Base-by-base conservation (phyloP, 2,113 vertebrate genomes). In the Uria aalge region DNA sequence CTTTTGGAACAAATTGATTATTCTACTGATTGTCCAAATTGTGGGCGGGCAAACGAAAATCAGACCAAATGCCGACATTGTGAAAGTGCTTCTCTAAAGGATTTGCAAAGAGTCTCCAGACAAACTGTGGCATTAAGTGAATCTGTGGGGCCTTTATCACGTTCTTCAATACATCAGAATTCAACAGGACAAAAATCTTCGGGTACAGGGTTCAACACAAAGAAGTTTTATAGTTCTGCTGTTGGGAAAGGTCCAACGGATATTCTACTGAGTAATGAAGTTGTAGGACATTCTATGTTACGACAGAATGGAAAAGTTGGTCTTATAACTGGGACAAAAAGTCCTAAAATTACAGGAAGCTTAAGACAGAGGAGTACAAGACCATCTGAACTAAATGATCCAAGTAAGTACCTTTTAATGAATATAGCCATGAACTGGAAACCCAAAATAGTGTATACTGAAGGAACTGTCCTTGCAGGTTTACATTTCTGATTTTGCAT, bases 351-450 rank as follows among this genome's bases (percentile, higher is more conserved):
- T 81, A 94, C 98, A 56, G 98, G 97, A 96, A 98, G 85, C 84
- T 96, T 97, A 94, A 98, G 98, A 94, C 97, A 98, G 74, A 94
- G 73, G 75, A 98, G 56, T 96, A 93, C 80, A 98, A 98, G 96
- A 93, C 97, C 98, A 50, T 98, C 98, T 36, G 98, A 99, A 81
- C 97, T 99, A 91, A 99, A 99, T 83, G 99, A 99, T 97, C 99
- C 99, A 95, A 99, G 99, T 99, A 98, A 99, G 99, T 98, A 95
- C 68, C 48, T 89, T 87, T 96, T 45, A 32, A 47, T 93, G 34
- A 76, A 47, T 34, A 11, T 29, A 56, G 32, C 26, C 29, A 18
- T 85, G 36, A 89, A 48, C 22, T 72, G 53, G 53, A 93, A 93
- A 41, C 24, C 9, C 7, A 38, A 26, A 60, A 40, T 71, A 19